A percentile compares a stretch with the other conserved stretches of the same genome.
phyloP scores from a whole-genome alignment of 2,113 vertebrate genomes.

The Neomonachus schauinslandi region DNA sequence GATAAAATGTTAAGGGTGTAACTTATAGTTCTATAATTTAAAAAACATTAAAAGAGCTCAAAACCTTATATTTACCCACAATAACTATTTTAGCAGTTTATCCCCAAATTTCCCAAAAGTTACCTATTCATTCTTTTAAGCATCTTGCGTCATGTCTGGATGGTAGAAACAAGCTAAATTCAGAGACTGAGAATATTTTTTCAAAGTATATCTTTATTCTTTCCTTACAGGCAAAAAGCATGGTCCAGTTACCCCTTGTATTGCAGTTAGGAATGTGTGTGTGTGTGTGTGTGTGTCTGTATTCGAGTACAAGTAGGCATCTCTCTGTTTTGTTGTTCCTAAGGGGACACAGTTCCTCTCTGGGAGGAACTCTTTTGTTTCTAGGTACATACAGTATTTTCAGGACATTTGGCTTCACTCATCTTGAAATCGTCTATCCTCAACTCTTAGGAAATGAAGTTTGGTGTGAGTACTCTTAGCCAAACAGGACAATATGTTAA shows the following conservation, averaged over 20 bases:
- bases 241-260: neutral
- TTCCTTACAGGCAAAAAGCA: neutral
- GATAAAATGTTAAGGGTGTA: neutral
- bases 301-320: neutral
- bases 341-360: neutral
- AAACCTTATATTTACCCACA: neutral
- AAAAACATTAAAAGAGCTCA: slow-evolving; percentile 1
- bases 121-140: neutral
- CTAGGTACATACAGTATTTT: neutral
- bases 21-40: neutral
- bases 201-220: neutral
- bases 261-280: neutral
- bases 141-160: neutral
- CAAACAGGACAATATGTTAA: neutral
- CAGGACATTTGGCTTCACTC: neutral
- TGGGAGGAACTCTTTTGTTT: neutral
- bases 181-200: neutral
- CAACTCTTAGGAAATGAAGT: neutral
- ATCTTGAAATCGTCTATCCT: neutral
- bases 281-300: neutral
- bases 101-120: neutral
- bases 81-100: neutral
- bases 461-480: neutral
- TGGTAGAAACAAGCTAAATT: slow-evolving; percentile 5
- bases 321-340: neutral